These are phyloP conservation scores for Ctenodactylus gundi DNA, from an alignment of 2,113 vertebrate species.

Conservation along the genomic window DNA sequence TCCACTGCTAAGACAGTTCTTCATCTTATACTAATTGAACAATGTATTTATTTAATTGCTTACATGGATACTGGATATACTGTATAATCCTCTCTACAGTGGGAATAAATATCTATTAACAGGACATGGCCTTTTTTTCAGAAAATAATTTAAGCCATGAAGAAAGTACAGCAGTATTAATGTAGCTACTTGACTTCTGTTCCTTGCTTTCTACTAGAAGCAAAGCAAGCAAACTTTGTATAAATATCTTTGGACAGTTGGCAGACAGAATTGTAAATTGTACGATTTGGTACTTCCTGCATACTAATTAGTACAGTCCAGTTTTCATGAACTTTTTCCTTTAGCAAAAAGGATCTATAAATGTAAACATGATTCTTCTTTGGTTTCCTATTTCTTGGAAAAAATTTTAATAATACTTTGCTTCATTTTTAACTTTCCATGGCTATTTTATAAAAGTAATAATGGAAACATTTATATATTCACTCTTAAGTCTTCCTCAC, in stretches of 20 bases:
- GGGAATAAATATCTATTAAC: neutral
- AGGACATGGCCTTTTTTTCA: neutral
- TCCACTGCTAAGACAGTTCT: neutral
- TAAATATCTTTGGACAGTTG: neutral
- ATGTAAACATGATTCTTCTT: neutral
- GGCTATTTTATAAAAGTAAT: neutral
- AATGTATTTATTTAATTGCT: neutral
- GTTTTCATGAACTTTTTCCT: neutral
- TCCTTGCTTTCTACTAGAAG: neutral
- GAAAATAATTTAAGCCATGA: neutral
- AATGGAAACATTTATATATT: neutral
- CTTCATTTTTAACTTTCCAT: neutral
- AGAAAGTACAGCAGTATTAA: neutral
- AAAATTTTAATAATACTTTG: neutral
- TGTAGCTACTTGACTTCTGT: neutral
- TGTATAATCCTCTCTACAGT: neutral
- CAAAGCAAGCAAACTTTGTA: neutral
- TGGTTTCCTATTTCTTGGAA: neutral
- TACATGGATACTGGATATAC: neutral
- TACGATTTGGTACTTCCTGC: neutral
- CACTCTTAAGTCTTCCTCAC: neutral
- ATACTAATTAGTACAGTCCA: neutral
- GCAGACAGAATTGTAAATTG: neutral
- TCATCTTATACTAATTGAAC: neutral
- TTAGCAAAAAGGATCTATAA: neutral